Conservation (phyloP, 2,888 invertebrate species). For the Perizoma affinitatum region DNA sequence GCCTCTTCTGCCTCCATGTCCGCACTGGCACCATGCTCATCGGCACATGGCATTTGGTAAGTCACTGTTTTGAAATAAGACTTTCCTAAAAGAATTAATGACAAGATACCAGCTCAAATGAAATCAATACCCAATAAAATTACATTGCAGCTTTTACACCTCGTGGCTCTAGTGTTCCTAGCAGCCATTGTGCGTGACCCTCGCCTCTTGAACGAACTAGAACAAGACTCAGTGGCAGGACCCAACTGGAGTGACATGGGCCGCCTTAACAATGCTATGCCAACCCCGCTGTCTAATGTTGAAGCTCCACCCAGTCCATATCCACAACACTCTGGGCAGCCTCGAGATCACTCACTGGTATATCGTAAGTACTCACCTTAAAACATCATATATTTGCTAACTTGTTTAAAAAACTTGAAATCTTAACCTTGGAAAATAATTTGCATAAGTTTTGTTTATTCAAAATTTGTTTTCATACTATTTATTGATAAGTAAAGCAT, state of each 20-base stretch:
- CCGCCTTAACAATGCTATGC: conserved; percentile 75
- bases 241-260: conserved; percentile 68
- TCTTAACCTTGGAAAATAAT: conserved; percentile 2
- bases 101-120: no score
- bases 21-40: conserved; percentile 92
- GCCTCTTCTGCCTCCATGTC: conserved; percentile 92
- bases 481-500: no score
- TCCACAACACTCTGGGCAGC: conserved; percentile 68
- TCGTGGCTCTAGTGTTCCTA: conserved; percentile 89
- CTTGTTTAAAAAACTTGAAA: background rate
- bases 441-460: conserved; percentile 10
- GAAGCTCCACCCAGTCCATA: conserved; percentile 84
- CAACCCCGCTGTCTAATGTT: conserved; percentile 89
- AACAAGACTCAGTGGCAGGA: conserved; percentile 76
- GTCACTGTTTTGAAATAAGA: conserved; percentile 44
- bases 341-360: conserved; percentile 86
- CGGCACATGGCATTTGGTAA: conserved; percentile 94
- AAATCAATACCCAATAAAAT: background rate
- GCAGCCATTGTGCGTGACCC: conserved; percentile 90
- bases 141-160: conserved; percentile 86
- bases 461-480: background rate
- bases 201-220: conserved; percentile 86
- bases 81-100: no score
- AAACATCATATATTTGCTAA: background rate
- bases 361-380: conserved; percentile 84